Conservation (phyloP, 2,797 vertebrate species). For the Prionace glauca region DNA sequence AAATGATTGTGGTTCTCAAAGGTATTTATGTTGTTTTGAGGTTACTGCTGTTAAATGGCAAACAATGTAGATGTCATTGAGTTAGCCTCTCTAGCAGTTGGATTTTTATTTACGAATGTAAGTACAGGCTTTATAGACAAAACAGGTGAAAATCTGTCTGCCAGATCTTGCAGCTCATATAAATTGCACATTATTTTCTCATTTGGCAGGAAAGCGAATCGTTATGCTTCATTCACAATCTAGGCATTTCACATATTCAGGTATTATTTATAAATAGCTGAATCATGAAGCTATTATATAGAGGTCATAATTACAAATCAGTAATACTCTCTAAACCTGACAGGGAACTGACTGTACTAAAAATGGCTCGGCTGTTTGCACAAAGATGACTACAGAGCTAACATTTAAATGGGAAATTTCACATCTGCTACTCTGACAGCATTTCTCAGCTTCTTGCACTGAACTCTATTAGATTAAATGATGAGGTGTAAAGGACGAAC, state of each 20-base stretch:
- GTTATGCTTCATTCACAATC: background rate
- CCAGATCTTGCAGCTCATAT: background rate
- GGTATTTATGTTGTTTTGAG: background rate
- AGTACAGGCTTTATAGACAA: background rate
- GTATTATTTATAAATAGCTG: background rate
- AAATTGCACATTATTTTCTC: background rate
- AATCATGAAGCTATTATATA: background rate
- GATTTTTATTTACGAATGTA: background rate
- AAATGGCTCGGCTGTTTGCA: background rate
- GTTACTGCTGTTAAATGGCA: background rate
- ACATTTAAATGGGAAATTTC: background rate
- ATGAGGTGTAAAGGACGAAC: background rate
- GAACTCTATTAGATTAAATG: background rate
- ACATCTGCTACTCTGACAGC: background rate
- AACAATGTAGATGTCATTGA: background rate
- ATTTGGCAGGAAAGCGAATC: background rate
- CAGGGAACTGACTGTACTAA: background rate
- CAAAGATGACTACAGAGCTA: background rate
- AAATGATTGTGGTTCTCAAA: background rate
- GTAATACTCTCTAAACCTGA: background rate
- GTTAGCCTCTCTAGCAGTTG: background rate
- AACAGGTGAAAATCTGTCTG: background rate
- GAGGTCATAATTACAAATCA: background rate
- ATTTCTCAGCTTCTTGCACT: background rate
- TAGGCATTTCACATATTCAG: background rate